Evolutionary conservation across 2,888 invertebrate species (phyloP), one percentile per base, ranked within the genome.

Genomic region (Rhingia campestris): DNA sequence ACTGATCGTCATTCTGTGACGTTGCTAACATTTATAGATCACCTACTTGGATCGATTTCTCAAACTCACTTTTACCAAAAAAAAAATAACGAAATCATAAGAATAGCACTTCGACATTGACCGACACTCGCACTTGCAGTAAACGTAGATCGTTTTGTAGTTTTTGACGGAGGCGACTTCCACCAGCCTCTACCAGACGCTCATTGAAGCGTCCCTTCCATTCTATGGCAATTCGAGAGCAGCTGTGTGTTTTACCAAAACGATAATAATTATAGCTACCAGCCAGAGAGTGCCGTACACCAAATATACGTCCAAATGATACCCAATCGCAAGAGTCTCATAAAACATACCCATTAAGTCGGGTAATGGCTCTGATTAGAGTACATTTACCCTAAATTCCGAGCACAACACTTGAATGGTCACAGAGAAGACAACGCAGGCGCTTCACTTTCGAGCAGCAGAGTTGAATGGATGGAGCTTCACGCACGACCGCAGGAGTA

Each of bases 401-500:
- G 30, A 58, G 41, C 39, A 64, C 53, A 41, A 12, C 56, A 58
- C 51, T 43, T 39, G 61, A 5, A 47, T 47, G 61, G 43, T 58
- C 39, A 59, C 51, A 37, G 14, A 64, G n/a, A 63, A 49, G 43
- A 64, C 59, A 56, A 47, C 6, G 22, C 22, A 41, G 47, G 45
- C 39, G 49, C 72, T 53, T 80, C 51, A 67, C 61, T 82, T 67
- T 77, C 79, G 22, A 58, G 22, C 12, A 41, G 6, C 69, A 47
- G 39, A 58, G 54, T 69, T 74, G 80, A 64, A 74, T 80, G 70
- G 69, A 66, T 80, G 80, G 7, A 74, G 64, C 84, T 84, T 84
- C 80, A 84, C 84, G 84, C 84, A 84, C 84, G 84, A 59, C 47
- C 80, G 70, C 74, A 73, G 66, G 58, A 74, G 58, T 39, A 53